phyloP scores from a whole-genome alignment of 2,888 invertebrate genomes.

The Disparrhopalites patrizii region DNA sequence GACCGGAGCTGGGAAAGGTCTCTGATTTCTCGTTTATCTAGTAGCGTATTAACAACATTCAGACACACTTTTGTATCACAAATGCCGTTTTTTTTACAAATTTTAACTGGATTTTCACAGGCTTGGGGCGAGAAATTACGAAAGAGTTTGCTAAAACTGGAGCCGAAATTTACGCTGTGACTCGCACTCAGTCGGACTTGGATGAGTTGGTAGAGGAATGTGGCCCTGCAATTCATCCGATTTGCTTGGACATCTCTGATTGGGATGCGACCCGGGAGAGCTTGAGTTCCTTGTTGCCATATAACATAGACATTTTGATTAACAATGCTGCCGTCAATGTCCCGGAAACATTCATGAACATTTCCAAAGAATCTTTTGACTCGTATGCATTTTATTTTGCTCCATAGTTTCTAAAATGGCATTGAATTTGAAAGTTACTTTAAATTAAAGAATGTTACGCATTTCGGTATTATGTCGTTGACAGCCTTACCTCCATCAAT shows the following conservation, averaged over 20 bases:
- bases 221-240: background rate
- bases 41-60: background rate
- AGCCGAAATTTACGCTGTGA: background rate
- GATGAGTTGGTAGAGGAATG: background rate
- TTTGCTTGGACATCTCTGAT: background rate
- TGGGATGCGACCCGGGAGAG: background rate
- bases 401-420: background rate
- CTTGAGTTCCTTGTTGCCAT: background rate
- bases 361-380: background rate
- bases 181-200: background rate
- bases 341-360: background rate
- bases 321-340: background rate
- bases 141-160: background rate
- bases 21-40: background rate
- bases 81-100: background rate
- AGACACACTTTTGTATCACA: background rate
- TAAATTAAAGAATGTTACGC: background rate
- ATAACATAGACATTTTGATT: background rate
- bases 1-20: background rate
- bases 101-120: background rate
- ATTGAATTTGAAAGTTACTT: background rate
- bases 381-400: background rate
- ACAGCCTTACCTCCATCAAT: background rate
- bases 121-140: background rate
- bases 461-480: background rate